Conservation (phyloP, 2,797 vertebrate genomes). For the Danio aesculapii region DNA sequence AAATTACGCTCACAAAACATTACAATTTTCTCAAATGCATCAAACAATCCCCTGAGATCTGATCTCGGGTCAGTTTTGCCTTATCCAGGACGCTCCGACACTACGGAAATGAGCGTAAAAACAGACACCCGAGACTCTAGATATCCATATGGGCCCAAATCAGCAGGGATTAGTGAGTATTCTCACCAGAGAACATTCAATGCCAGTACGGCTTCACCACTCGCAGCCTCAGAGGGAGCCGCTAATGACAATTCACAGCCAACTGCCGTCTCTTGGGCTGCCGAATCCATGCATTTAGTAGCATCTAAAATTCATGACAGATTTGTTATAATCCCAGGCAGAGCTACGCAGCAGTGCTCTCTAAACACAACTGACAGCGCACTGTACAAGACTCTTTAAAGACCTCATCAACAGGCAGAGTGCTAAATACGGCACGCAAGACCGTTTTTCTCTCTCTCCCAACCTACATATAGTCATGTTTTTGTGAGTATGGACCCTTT, state of each 20-base stretch:
- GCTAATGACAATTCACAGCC: constrained; percentile 53
- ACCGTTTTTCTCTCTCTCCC: background rate
- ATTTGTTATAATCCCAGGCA: constrained; percentile 52
- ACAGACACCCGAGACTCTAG: constrained; percentile 15
- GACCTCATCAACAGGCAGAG: constrained; percentile 47
- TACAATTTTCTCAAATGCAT: background rate
- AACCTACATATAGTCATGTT: constrained; percentile 43
- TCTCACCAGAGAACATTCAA: constrained; percentile 38
- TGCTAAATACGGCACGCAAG: constrained; percentile 21
- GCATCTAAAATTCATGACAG: constrained; percentile 47
- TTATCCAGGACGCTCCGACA: background rate
- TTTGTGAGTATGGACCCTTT: constrained; percentile 38
- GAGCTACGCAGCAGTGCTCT: constrained; percentile 26
- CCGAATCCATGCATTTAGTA: constrained; percentile 42
- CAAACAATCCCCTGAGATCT: background rate
- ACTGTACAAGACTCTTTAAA: constrained; percentile 35
- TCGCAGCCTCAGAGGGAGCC: constrained; percentile 37
- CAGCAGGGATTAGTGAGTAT: constrained; percentile 1
- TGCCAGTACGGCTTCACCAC: constrained; percentile 31
- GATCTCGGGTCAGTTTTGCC: background rate
- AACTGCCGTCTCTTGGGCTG: constrained; percentile 32
- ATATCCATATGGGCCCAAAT: constrained; percentile 25
- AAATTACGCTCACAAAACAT: background rate
- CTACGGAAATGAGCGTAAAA: background rate
- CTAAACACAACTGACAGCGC: constrained; percentile 31